Conservation (phyloP, 2,797 vertebrate species). For the Scarus forsteni region DNA sequence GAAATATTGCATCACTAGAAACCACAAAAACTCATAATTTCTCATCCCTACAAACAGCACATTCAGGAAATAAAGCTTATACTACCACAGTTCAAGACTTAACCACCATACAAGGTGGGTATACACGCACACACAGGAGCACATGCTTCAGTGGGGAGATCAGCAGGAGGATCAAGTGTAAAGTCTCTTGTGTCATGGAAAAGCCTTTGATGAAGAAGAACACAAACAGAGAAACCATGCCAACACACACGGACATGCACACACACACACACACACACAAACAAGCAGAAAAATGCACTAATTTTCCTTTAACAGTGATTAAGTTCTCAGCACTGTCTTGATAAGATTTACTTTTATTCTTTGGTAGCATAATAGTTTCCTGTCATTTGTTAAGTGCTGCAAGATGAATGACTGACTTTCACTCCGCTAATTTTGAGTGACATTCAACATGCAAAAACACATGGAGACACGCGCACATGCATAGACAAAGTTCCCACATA, state of each 20-base stretch:
- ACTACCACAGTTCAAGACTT: slow-evolving; percentile 10
- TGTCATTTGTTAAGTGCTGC: slow-evolving; percentile 50
- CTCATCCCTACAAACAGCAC: too few species aligned
- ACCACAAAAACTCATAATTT: too few species aligned
- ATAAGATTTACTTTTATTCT: slow-evolving; percentile 66
- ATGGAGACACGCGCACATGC: slow-evolving; percentile 42
- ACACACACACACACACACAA: slow-evolving; percentile 25
- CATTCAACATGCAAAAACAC: slow-evolving; percentile 50
- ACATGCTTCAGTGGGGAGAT: slow-evolving; percentile 65
- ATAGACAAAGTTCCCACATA: slow-evolving; percentile 74
- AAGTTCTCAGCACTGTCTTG: slow-evolving; percentile 56
- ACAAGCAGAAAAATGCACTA: slow-evolving; percentile 43
- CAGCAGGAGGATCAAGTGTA: slow-evolving; percentile 72
- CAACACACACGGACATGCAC: slow-evolving; percentile 16
- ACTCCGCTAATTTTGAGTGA: slow-evolving; percentile 58
- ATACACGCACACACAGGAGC: slow-evolving; percentile 24
- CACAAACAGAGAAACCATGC: slow-evolving; percentile 70
- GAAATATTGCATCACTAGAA: too few species aligned
- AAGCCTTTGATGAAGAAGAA: slow-evolving; percentile 76
- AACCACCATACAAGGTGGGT: slow-evolving; percentile 10
- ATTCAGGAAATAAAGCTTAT: slow-evolving; percentile 27
- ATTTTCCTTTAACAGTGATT: slow-evolving; percentile 63
- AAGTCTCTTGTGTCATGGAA: slow-evolving; percentile 71
- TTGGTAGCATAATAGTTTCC: slow-evolving; percentile 56
- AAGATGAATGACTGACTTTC: slow-evolving; percentile 64